Evolutionary conservation across 2,797 vertebrate species (phyloP).

Genomic region (Psittacula derbiana): DNA sequence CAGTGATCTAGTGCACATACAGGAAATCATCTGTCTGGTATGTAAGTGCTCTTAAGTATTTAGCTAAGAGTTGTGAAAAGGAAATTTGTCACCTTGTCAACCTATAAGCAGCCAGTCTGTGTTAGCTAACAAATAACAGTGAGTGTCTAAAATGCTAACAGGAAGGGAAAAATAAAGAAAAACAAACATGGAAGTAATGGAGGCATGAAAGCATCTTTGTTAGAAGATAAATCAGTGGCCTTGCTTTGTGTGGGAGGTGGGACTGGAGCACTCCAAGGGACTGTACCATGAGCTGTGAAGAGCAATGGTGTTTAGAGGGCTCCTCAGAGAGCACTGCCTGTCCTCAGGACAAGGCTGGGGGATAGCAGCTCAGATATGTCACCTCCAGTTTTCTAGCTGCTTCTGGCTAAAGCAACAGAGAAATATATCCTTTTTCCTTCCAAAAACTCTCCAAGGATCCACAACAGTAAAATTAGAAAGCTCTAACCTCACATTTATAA

Average conservation of each 20-base stretch:
- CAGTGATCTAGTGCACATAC: background rate
- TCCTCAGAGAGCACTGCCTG: background rate
- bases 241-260: background rate
- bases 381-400: background rate
- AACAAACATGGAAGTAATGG: background rate
- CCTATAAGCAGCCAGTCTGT: background rate
- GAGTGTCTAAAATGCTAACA: background rate
- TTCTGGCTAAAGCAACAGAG: background rate
- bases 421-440: background rate
- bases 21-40: rapidly evolving
- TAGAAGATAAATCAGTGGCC: rapidly evolving
- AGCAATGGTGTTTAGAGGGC: background rate
- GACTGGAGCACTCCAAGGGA: background rate
- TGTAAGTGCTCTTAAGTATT: background rate
- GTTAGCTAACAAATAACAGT: background rate
- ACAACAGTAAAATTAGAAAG: constrained; percentile 13
- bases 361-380: background rate
- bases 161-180: background rate
- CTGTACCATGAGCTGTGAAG: rapidly evolving
- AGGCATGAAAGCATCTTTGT: background rate
- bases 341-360: background rate
- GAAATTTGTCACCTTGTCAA: background rate
- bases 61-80: background rate
- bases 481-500: constrained; percentile 2
- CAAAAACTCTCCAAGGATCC: background rate